phyloP scores from a whole-genome alignment of 2,113 vertebrate genomes.

The Glareola pratincola region DNA sequence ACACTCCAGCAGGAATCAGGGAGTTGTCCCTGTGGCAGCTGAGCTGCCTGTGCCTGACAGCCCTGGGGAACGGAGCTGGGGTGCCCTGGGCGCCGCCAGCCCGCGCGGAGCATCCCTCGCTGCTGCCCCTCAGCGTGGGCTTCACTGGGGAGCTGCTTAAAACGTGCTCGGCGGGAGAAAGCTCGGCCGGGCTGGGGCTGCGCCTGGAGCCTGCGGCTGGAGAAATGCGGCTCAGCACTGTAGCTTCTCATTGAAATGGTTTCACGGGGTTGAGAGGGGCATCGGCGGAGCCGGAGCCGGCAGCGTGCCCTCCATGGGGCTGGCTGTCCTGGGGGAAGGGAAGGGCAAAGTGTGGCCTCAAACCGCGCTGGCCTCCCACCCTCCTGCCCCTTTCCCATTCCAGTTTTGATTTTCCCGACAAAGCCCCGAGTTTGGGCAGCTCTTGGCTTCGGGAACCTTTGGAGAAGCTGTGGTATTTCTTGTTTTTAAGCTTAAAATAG shows the following conservation, averaged over 20 bases:
- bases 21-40: background rate
- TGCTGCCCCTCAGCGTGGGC: background rate
- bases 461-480: slow-evolving; percentile 1
- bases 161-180: background rate
- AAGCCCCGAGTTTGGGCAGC: background rate
- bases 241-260: background rate
- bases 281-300: background rate
- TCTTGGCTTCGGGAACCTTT: background rate
- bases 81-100: background rate
- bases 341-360: accelerated
- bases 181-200: background rate
- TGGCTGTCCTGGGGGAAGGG: background rate
- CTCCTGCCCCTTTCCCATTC: background rate
- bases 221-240: background rate
- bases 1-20: background rate
- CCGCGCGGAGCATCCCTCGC: background rate
- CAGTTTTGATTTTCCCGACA: background rate
- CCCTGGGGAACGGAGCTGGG: background rate
- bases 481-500: slow-evolving; percentile 7
- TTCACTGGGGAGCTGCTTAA: background rate
- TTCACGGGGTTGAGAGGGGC: background rate
- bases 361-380: background rate
- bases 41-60: background rate
- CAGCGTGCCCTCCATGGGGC: accelerated
- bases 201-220: background rate